Evolutionary conservation across 2,113 vertebrate genomes (phyloP).

Genomic region (Phrynosoma platyrhinos): DNA sequence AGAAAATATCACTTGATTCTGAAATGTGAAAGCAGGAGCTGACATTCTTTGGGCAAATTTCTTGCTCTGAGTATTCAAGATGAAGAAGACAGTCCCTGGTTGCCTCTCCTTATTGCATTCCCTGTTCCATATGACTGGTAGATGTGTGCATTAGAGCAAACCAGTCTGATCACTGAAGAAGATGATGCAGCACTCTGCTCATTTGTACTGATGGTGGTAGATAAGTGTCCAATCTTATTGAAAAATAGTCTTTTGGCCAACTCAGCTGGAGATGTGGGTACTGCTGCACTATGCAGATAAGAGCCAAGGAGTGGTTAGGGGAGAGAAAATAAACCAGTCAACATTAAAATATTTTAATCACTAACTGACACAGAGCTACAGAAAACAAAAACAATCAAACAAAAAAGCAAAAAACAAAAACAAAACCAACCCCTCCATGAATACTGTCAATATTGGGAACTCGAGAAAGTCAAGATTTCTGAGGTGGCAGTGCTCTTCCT

Average conservation of each 20-base stretch:
- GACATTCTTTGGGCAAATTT: neutral
- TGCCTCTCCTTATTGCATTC: neutral
- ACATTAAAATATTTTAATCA: neutral
- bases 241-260: conserved; percentile 9
- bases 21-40: neutral
- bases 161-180: conserved; percentile 32
- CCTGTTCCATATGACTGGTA: neutral
- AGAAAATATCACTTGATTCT: neutral
- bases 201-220: neutral
- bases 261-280: conserved; percentile 17
- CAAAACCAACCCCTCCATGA: neutral
- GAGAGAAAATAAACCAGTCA: neutral
- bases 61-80: neutral
- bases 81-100: neutral
- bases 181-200: conserved; percentile 31
- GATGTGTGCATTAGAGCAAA: conserved; percentile 43
- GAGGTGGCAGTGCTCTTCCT: neutral
- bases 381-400: too few species aligned
- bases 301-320: neutral
- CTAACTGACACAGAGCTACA: neutral
- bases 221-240: conserved; percentile 50
- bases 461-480: neutral
- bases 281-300: conserved; percentile 49
- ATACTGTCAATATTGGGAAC: too few species aligned
- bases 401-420: too few species aligned